phyloP scores from a whole-genome alignment of 2,113 vertebrate genomes.

The Menidia beryllina region DNA sequence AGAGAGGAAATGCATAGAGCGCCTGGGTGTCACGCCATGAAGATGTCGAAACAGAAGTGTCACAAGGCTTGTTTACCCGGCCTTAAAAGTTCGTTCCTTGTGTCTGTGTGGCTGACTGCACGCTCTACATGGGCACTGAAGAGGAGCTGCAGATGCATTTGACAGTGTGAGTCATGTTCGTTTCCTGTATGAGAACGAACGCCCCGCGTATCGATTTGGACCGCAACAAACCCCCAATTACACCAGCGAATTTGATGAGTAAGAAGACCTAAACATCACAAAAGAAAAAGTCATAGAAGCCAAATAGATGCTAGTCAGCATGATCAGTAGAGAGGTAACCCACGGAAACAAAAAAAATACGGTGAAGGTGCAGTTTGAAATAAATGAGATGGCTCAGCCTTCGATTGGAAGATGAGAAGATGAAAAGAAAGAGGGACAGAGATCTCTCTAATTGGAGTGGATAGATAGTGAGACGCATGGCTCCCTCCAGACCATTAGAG shows the following conservation, averaged over 20 bases:
- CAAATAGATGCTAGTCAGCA: background rate
- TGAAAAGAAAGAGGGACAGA: slow-evolving; percentile 54
- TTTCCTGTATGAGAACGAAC: slow-evolving; percentile 54
- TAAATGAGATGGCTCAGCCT: slow-evolving; percentile 35
- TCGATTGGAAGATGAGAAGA: slow-evolving; percentile 41
- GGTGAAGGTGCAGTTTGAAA: slow-evolving; percentile 53
- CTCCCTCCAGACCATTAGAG: slow-evolving; percentile 80
- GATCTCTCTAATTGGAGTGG: slow-evolving; percentile 78
- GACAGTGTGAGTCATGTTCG: slow-evolving; percentile 66
- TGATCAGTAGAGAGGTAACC: slow-evolving; percentile 21
- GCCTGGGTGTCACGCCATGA: slow-evolving; percentile 39
- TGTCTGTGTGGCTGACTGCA: slow-evolving; percentile 52
- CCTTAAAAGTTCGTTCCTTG: slow-evolving; percentile 52
- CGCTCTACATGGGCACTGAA: slow-evolving; percentile 46
- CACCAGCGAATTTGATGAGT: slow-evolving; percentile 48
- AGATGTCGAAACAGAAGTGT: slow-evolving; percentile 66
- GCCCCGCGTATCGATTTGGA: slow-evolving; percentile 56
- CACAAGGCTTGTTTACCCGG: slow-evolving; percentile 60
- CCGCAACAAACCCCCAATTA: slow-evolving; percentile 68
- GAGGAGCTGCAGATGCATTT: slow-evolving; percentile 45
- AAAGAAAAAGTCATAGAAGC: slow-evolving; percentile 6
- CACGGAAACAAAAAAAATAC: slow-evolving; percentile 17
- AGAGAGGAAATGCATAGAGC: slow-evolving; percentile 31
- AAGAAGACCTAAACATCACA: slow-evolving; percentile 5
- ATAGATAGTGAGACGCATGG: slow-evolving; percentile 72